Evolutionary conservation across 2,888 invertebrate species (phyloP).

Genomic region (Cheilosia vernalis): DNA sequence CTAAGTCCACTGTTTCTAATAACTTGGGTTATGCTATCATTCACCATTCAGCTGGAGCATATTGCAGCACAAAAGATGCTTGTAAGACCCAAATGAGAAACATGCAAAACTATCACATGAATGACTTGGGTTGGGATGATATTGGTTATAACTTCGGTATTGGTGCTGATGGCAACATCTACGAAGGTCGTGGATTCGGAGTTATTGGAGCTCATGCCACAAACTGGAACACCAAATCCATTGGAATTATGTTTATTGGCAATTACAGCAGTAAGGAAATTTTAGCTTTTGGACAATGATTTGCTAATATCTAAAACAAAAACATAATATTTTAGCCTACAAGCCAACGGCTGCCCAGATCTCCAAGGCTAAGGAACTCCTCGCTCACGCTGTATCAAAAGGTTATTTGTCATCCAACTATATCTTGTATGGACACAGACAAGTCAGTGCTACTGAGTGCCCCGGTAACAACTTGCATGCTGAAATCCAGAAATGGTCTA

Average conservation of each 20-base stretch:
- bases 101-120: slow-evolving; percentile 81
- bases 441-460: slow-evolving; percentile 80
- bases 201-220: slow-evolving; percentile 80
- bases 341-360: slow-evolving; percentile 77
- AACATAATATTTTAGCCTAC: slow-evolving; percentile 64
- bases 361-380: slow-evolving; percentile 77
- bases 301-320: neutral
- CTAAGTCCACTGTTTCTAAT: slow-evolving; percentile 76
- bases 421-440: slow-evolving; percentile 80
- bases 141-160: slow-evolving; percentile 81
- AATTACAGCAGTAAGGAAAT: slow-evolving; percentile 15
- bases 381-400: slow-evolving; percentile 78
- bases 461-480: slow-evolving; percentile 80
- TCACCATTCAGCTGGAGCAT: slow-evolving; percentile 78
- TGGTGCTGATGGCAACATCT: slow-evolving; percentile 81
- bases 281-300: neutral
- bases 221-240: slow-evolving; percentile 80
- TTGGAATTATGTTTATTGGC: slow-evolving; percentile 81
- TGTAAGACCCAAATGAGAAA: slow-evolving; percentile 79
- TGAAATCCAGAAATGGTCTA: slow-evolving; percentile 80
- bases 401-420: slow-evolving; percentile 79
- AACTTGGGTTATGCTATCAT: slow-evolving; percentile 78
- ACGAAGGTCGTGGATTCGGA: slow-evolving; percentile 81
- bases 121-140: slow-evolving; percentile 79
- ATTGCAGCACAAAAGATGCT: slow-evolving; percentile 77